Evolutionary conservation across 2,113 vertebrate genomes (phyloP), one percentile per base, ranked within the genome.

Genomic region (Triplophysa dalaica): DNA sequence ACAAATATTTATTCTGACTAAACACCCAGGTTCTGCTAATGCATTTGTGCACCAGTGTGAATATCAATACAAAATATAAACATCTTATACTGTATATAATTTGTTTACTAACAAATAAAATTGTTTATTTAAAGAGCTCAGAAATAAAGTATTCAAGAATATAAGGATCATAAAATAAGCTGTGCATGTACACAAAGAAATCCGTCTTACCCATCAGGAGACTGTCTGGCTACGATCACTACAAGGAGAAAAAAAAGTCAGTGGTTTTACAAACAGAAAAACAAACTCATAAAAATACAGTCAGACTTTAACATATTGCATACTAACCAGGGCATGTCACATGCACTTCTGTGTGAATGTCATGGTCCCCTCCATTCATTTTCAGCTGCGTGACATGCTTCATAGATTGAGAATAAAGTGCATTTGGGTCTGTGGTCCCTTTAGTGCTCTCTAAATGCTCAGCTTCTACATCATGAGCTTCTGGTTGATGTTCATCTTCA

Each of bases 161-260:
- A 17, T 24, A 65, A n/a, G 4, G 17, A 2, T 65, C 17, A 33
- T 21, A 52, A 33, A 52, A 21, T 54, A 11, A n/a, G 11, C 19
- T 65, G 54, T 62, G 24, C 29, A 22, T 66, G n/a, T 21, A 19
- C 16, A 58, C 29, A 65, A 52, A 64, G 43, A 58, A 69, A 8
- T 54, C 50, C 8, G 26, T 69, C 82, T 76, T 80, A 87, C 86
- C 83, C 83, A 24, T 84, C 81, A 68, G 83, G 74, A 81, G 84
- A 82, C 22, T 82, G 63, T 38, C 83, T 72, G 52, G 70, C 73
- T 17, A 74, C 81, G 64, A 78, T 78, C 26, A 78, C 86, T 86
- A 67, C 26, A 41, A 17, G 2, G 17, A 72, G 21, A 72, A 41
- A 16, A 64, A 16, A 41, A 16, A 68, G n/a, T 66, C 67, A 12